Evolutionary conservation across 2,888 invertebrate genomes (phyloP).

Genomic region (Acanthosoma haemorrhoidale): DNA sequence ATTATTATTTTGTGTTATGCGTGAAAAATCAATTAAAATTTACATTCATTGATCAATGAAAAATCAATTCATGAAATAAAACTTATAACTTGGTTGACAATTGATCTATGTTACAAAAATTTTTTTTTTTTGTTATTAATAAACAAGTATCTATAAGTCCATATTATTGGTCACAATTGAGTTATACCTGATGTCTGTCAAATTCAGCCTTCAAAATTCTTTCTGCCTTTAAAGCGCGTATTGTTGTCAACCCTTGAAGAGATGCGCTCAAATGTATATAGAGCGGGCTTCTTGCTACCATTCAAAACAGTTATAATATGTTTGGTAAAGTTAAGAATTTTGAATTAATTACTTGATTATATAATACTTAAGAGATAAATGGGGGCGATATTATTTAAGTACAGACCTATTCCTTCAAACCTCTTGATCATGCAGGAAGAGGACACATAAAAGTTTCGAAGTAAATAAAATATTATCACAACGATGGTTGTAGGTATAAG

Average conservation of each 20-base stretch:
- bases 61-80: too few relatives aligned
- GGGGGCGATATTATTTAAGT: constrained; percentile 35
- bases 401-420: constrained; percentile 75
- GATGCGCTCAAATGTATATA: constrained; percentile 88
- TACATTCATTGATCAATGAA: too few relatives aligned
- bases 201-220: constrained; percentile 70
- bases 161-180: too few relatives aligned
- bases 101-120: too few relatives aligned
- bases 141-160: too few relatives aligned
- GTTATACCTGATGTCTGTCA: constrained; percentile 69
- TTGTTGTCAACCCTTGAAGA: constrained; percentile 83
- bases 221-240: constrained; percentile 81
- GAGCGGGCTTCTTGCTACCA: constrained; percentile 87
- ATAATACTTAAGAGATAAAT: too few relatives aligned
- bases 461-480: constrained; percentile 64
- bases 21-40: too few relatives aligned
- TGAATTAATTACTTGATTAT: constrained; percentile 46
- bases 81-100: too few relatives aligned
- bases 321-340: constrained; percentile 54
- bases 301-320: constrained; percentile 65
- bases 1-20: too few relatives aligned
- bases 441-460: constrained; percentile 69
- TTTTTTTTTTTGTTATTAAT: too few relatives aligned
- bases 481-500: constrained; percentile 66
- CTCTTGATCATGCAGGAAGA: constrained; percentile 77